phyloP scores from a whole-genome alignment of 2,888 invertebrate genomes.

The Resseliella maxima region DNA sequence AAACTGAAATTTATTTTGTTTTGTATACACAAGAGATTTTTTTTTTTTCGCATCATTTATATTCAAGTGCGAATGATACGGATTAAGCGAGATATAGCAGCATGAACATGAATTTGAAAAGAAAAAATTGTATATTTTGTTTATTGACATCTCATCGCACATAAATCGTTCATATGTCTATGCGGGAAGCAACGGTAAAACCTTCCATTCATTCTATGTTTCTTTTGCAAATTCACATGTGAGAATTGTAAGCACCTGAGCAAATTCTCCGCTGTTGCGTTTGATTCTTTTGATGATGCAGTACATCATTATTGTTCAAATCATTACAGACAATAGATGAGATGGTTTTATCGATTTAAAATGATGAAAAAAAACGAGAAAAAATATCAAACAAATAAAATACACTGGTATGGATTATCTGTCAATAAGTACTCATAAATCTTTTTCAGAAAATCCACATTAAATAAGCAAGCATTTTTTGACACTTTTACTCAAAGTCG shows the following conservation, averaged over 20 bases:
- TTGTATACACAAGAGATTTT: neutral
- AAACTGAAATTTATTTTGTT: neutral
- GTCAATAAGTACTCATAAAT: neutral
- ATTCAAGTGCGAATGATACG: constrained; percentile 13
- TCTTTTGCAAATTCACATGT: neutral
- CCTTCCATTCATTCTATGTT: neutral
- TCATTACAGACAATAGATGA: neutral
- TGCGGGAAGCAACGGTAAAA: neutral
- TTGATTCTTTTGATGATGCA: too few species aligned
- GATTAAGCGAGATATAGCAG: neutral
- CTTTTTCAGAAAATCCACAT: neutral
- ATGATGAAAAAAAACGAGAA: neutral
- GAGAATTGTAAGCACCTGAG: neutral
- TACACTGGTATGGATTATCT: neutral
- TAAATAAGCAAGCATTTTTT: neutral
- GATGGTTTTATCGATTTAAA: neutral
- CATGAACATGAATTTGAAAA: neutral
- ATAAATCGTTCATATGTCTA: neutral
- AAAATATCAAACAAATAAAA: neutral
- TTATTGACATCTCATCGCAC: neutral
- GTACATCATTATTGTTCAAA: neutral
- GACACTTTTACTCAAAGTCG: neutral
- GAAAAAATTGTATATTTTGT: neutral
- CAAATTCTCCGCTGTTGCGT: neutral
- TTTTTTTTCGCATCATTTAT: neutral